Percentiles rank a stretch among this genome's conserved stretches.
Conservation (phyloP, 2,113 vertebrate genomes). For the Varanus komodoensis region DNA sequence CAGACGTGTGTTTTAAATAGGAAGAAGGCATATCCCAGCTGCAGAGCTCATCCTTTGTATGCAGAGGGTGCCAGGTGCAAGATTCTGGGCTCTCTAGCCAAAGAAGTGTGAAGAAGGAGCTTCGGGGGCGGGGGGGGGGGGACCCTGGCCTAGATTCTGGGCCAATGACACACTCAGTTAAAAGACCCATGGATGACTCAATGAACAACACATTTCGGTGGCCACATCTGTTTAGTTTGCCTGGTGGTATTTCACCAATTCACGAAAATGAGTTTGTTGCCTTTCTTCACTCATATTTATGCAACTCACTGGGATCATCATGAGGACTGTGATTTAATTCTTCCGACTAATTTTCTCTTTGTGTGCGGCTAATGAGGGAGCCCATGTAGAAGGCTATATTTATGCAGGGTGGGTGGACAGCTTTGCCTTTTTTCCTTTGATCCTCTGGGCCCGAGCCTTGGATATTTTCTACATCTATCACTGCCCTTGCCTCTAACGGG, state of each 20-base stretch:
- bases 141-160: background rate
- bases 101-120: background rate
- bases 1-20: background rate
- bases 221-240: background rate
- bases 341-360: slow-evolving; percentile 31
- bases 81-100: background rate
- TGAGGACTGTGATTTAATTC: slow-evolving; percentile 19
- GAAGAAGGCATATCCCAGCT: background rate
- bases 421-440: too few relatives aligned
- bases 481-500: too few relatives aligned
- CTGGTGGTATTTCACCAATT: slow-evolving; percentile 5
- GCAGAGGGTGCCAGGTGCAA: background rate
- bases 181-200: too few relatives aligned
- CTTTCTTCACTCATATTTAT: slow-evolving; percentile 19
- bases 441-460: too few relatives aligned
- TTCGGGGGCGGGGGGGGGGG: too few relatives aligned
- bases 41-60: background rate
- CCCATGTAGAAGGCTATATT: slow-evolving; percentile 8
- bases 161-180: background rate
- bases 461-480: too few relatives aligned
- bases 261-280: background rate
- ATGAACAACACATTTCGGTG: background rate
- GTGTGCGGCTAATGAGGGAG: slow-evolving; percentile 27
- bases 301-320: slow-evolving; percentile 26
- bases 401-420: slow-evolving; percentile 7